Evolutionary conservation across 2,888 invertebrate species (phyloP), one percentile per base, ranked within the genome.

Genomic region (Stictocephala bisonia): DNA sequence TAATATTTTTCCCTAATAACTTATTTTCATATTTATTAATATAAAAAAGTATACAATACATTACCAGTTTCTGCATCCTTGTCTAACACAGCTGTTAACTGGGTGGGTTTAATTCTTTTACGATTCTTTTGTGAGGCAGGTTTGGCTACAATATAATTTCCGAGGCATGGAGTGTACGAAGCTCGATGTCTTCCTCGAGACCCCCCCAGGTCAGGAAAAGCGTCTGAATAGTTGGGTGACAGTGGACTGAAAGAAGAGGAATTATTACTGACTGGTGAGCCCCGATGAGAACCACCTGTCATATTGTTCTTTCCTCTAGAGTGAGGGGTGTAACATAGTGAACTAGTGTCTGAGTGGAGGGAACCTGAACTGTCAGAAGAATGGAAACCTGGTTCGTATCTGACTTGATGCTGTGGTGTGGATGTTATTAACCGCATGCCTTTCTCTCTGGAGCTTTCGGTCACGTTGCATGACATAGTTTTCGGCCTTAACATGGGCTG

Each of bases 71-170:
- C 2, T 22, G 35, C 18, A 40, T 35, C 51, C 20, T 53, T 41
- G 9, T 44, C 56, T n/a, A 56, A 20, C 20, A 41, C 18, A 15
- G 56, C 26, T 15, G 64, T 7, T 13, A 71, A 27, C 27, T 48
- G 26, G 6, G 71, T 71, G 15, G 71, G 71, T n/a, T 71, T 71
- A 26, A 71, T 71, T 22, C 71, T 40, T 27, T 71, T 71, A 26
- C 58, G 24, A 22, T 20, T 58, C 56, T 71, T 56, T 13, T 53
- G 51, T 31, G 26, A 53, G 9, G 26, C 18, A 15, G 64, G 64
- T n/a, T 41, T 58, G 3, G 13, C 40, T 4, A 41, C 56, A 44
- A 71, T 71, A 31, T 56, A 71, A 22, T 71, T 58, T 3, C 41
- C 71, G 9, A 71, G 56, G 22, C 71, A 71, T 0, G 58, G 58